Conservation (phyloP, 2,888 invertebrate genomes). For the Drosophila conformis region DNA sequence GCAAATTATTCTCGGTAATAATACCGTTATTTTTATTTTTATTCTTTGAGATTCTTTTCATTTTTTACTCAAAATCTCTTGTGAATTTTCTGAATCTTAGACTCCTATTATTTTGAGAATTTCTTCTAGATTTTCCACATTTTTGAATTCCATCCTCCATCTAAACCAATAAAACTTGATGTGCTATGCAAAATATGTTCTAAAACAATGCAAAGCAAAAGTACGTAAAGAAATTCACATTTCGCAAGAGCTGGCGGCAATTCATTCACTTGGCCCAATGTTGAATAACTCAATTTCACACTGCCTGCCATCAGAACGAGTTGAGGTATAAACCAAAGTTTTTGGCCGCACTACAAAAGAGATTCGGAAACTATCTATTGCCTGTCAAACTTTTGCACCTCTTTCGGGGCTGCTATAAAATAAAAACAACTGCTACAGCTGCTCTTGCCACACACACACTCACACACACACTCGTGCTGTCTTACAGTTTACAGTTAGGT, state of each 20-base stretch:
- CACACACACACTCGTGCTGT: constrained; percentile 5
- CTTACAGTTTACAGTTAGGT: constrained; percentile 10
- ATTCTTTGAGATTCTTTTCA: neutral
- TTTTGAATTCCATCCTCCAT: neutral
- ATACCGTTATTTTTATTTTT: neutral
- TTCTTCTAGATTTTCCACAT: neutral
- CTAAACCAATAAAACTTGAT: neutral
- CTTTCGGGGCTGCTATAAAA: constrained; percentile 15
- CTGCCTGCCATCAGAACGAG: neutral
- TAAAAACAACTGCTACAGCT: constrained; percentile 16
- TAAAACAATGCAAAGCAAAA: constrained; percentile 3
- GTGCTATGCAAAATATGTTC: neutral
- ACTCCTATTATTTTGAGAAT: neutral
- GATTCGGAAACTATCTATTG: constrained; percentile 51
- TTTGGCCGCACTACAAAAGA: constrained; percentile 20
- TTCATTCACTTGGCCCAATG: constrained; percentile 22
- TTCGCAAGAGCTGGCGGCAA: constrained; percentile 4
- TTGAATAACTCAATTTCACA: constrained; percentile 8
- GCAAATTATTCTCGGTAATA: neutral
- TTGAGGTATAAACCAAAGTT: constrained; percentile 34
- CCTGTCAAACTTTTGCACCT: constrained; percentile 55
- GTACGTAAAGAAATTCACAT: neutral
- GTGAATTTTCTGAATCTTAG: neutral
- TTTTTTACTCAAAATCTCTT: neutral
- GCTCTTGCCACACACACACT: constrained; percentile 11